phyloP scores from a whole-genome alignment of 2,797 vertebrate species.

The Lindbergichthys nudifrons region DNA sequence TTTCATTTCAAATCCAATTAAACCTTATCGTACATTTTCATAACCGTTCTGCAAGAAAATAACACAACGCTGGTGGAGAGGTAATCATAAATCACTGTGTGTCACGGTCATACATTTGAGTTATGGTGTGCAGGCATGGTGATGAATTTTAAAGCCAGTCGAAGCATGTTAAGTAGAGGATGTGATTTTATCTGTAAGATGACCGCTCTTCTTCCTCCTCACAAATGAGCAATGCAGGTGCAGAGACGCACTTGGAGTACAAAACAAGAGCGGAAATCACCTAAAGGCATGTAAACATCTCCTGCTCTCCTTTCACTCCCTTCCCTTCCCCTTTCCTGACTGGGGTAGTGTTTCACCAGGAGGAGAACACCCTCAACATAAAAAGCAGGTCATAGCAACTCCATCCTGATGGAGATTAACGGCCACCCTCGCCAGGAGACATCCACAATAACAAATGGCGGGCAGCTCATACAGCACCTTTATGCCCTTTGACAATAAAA shows the following conservation, averaged over 20 bases:
- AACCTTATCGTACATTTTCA: constrained; percentile 1
- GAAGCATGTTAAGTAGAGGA: background rate
- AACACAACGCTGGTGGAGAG: background rate
- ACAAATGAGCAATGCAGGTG: constrained; percentile 22
- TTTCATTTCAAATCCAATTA: background rate
- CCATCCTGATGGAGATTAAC: constrained; percentile 56
- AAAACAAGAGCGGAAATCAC: constrained; percentile 22
- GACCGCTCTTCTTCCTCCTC: background rate
- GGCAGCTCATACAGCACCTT: constrained; percentile 23
- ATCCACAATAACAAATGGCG: constrained; percentile 40
- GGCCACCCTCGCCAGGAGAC: constrained; percentile 16
- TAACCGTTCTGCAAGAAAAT: background rate
- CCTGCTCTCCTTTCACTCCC: constrained; percentile 20
- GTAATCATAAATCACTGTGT: background rate
- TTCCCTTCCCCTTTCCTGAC: constrained; percentile 23
- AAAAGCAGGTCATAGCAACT: constrained; percentile 54
- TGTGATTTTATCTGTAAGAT: constrained; percentile 13
- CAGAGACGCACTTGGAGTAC: constrained; percentile 28
- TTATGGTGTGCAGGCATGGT: background rate
- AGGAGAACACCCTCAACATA: constrained; percentile 57
- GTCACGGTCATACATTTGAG: background rate
- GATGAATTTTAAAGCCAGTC: constrained; percentile 7
- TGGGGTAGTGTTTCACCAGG: constrained; percentile 57
- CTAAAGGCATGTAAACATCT: constrained; percentile 43
- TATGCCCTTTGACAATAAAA: constrained; percentile 28